phyloP scores from a whole-genome alignment of 2,113 vertebrate species.

The Neolamprologus toae region DNA sequence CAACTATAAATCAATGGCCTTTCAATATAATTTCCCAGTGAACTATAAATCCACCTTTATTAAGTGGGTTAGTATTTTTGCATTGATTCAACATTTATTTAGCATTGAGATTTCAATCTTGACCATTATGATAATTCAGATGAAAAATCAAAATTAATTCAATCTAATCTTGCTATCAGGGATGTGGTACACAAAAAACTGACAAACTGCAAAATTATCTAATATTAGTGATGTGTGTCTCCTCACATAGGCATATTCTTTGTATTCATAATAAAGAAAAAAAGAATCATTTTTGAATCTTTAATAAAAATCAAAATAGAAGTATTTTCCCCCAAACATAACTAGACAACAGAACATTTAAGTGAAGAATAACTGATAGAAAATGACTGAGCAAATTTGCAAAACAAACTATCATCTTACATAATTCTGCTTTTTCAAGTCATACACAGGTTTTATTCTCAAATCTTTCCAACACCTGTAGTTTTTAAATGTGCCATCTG shows the following conservation, averaged over 20 bases:
- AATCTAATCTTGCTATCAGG: not conserved
- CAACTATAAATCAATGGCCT: not conserved
- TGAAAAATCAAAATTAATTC: not conserved
- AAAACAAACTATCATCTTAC: not conserved
- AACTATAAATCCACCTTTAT: not conserved
- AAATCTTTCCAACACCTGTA: fast-evolving
- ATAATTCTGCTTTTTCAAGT: not conserved
- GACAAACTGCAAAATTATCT: not conserved
- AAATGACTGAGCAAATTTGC: not conserved
- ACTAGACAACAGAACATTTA: not conserved
- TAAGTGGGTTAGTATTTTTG: not conserved
- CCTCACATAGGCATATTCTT: not conserved
- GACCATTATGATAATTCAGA: not conserved
- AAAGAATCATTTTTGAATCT: not conserved
- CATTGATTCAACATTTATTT: not conserved
- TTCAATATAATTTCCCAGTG: not conserved
- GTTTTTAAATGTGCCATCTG: not conserved
- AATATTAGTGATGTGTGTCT: not conserved
- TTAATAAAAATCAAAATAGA: not conserved
- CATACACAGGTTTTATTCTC: not conserved
- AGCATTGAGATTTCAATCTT: not conserved
- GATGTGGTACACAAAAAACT: too few species aligned
- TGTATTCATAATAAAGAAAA: not conserved
- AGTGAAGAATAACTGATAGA: not conserved
- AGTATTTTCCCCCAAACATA: not conserved